phyloP scores from a whole-genome alignment of 2,797 vertebrate species.

The Holocentrus rufus region DNA sequence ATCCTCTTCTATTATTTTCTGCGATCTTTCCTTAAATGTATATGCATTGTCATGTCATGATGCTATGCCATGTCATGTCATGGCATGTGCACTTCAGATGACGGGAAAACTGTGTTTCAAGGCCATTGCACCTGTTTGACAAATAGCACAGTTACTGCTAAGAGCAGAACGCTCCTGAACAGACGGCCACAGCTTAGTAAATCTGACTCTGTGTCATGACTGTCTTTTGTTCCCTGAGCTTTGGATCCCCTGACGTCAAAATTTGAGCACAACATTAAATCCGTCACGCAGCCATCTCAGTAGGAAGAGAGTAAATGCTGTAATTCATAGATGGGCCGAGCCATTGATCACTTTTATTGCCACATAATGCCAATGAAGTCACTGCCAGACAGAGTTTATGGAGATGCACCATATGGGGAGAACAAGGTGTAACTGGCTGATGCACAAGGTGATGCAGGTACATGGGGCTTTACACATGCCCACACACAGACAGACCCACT shows the following conservation, averaged over 20 bases:
- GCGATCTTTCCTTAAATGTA: too few species aligned
- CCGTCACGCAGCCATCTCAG: constrained; percentile 43
- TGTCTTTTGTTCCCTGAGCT: constrained; percentile 12
- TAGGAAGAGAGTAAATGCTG: constrained; percentile 63
- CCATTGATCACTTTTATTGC: constrained; percentile 23
- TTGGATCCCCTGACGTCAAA: constrained; percentile 36
- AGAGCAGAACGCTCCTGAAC: too few species aligned
- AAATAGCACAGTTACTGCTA: too few species aligned
- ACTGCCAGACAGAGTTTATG: constrained; percentile 37
- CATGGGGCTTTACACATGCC: constrained; percentile 25
- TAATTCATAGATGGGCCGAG: constrained; percentile 23
- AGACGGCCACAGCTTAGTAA: too few species aligned
- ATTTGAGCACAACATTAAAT: constrained; percentile 16
- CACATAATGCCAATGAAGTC: constrained; percentile 18
- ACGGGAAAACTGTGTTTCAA: too few species aligned
- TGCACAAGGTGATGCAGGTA: constrained; percentile 33
- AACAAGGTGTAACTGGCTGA: constrained; percentile 12
- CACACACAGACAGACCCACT: constrained; percentile 32
- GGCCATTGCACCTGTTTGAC: too few species aligned
- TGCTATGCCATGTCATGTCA: too few species aligned
- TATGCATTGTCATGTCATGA: too few species aligned
- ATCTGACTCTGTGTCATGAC: neutral
- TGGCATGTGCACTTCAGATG: too few species aligned
- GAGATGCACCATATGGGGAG: constrained; percentile 48
- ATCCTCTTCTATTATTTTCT: too few species aligned